phyloP scores from a whole-genome alignment of 2,888 invertebrate genomes.

The Sepioteuthis lessoniana region DNA sequence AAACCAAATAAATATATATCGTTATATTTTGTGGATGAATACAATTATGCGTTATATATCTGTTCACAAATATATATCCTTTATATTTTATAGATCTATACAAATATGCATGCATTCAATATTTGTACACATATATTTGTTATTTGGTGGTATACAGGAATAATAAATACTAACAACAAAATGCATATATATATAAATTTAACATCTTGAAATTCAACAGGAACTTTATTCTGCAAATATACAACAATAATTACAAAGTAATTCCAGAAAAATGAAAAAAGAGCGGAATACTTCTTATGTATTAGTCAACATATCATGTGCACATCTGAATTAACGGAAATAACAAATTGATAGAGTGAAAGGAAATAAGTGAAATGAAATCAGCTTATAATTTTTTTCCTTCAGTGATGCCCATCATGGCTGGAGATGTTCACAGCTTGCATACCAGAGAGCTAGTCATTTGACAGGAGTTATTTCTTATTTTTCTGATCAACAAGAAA shows the following conservation, averaged over 20 bases:
- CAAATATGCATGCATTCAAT: no score
- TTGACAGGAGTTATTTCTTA: conserved; percentile 52
- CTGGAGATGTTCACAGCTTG: not conserved
- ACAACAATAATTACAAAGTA: conserved; percentile 1
- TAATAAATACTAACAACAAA: not conserved
- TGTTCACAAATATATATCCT: no score
- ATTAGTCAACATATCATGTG: not conserved
- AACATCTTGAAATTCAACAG: conserved; percentile 8
- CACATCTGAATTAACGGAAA: not conserved
- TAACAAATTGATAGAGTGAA: conserved; percentile 37
- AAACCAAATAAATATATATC: no score
- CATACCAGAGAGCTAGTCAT: not conserved
- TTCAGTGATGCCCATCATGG: not conserved
- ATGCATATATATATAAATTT: not conserved
- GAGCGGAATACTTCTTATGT: not conserved
- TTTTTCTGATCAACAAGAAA: conserved; percentile 56
- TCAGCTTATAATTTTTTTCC: not conserved
- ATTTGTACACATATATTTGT: no score
- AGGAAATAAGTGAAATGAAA: not conserved
- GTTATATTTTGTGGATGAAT: no score
- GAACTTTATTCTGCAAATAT: conserved; percentile 9
- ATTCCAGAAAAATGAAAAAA: not conserved
- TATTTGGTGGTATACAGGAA: no score
- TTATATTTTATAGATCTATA: no score
- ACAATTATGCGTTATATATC: no score